Evolutionary conservation across 1,140 invertebrate genomes (phyloP).

Genomic region (Ips nitidus): DNA sequence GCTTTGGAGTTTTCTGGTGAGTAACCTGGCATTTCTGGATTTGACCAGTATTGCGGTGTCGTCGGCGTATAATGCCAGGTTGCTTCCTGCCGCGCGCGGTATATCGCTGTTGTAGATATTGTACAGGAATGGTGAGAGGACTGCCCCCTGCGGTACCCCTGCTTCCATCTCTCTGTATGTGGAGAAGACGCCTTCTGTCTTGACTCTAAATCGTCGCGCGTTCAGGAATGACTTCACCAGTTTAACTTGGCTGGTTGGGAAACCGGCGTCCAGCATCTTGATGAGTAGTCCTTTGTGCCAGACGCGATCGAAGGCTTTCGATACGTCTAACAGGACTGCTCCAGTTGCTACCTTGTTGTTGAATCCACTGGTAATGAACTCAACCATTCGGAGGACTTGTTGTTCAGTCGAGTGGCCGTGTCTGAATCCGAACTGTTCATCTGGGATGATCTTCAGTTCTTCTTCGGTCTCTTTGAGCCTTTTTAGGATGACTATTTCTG

Average conservation of each 20-base stretch:
- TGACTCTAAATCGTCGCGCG: slow-evolving; percentile 41
- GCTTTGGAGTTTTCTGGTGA: not conserved
- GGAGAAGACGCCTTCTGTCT: slow-evolving; percentile 32
- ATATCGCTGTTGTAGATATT: slow-evolving; percentile 38
- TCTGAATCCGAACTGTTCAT: slow-evolving; percentile 42
- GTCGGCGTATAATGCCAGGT: not conserved
- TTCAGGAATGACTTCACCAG: slow-evolving; percentile 42
- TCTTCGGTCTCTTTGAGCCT: slow-evolving; percentile 21
- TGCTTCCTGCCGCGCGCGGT: not conserved
- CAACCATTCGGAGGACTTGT: slow-evolving; percentile 13
- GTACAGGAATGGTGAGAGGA: slow-evolving; percentile 39
- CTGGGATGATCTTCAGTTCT: slow-evolving; percentile 38
- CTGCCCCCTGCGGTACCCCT: slow-evolving; percentile 43
- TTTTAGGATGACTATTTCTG: slow-evolving; percentile 38
- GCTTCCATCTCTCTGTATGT: slow-evolving; percentile 31
- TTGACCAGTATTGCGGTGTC: slow-evolving; percentile 1
- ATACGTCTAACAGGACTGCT: slow-evolving; percentile 42
- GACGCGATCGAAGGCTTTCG: slow-evolving; percentile 49
- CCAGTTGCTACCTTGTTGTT: slow-evolving; percentile 33
- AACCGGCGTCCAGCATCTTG: slow-evolving; percentile 38
- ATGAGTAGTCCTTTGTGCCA: slow-evolving; percentile 46
- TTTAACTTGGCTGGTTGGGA: slow-evolving; percentile 29
- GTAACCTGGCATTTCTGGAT: not conserved
- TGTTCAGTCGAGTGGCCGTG: slow-evolving; percentile 26
- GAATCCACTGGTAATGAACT: slow-evolving; percentile 7